These are phyloP conservation scores for Euzophera pinguis DNA, from an alignment of 2,888 invertebrate genomes.

Conservation along the genomic window DNA sequence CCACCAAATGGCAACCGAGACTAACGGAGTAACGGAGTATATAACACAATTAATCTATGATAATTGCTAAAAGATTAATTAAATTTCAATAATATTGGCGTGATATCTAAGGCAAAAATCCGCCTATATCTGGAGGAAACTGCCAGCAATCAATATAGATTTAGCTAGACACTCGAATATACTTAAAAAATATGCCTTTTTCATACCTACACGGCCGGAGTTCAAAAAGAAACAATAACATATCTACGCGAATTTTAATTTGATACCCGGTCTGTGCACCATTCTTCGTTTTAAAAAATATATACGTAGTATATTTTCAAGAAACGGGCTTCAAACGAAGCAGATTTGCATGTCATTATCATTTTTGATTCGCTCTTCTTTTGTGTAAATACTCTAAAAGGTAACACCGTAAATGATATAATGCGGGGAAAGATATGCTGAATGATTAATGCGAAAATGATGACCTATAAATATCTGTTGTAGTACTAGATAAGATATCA, in stretches of 20 bases:
- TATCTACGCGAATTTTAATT: not conserved
- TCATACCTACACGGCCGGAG: too few species aligned
- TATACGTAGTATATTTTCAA: conserved; percentile 32
- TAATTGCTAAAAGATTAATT: too few species aligned
- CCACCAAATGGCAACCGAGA: too few species aligned
- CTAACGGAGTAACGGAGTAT: too few species aligned
- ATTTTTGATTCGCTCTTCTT: conserved; percentile 80
- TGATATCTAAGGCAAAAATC: too few species aligned
- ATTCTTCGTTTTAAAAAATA: conserved; percentile 29
- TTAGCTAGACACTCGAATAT: too few species aligned
- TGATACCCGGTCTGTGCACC: not conserved
- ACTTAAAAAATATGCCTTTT: too few species aligned
- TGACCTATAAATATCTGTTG: not conserved
- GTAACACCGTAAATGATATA: conserved; percentile 77
- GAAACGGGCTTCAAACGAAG: conserved; percentile 38
- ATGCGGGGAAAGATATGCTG: conserved; percentile 74
- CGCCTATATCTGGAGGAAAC: too few species aligned
- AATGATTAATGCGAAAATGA: conserved; percentile 65
- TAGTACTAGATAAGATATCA: not conserved
- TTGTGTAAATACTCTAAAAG: conserved; percentile 77
- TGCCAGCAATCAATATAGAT: too few species aligned
- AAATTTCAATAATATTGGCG: too few species aligned
- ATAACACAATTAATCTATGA: too few species aligned
- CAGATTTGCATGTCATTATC: conserved; percentile 79
- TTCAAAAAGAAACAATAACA: not conserved